Conservation (phyloP, 1,140 invertebrate species). For the Helicoverpa zea region DNA sequence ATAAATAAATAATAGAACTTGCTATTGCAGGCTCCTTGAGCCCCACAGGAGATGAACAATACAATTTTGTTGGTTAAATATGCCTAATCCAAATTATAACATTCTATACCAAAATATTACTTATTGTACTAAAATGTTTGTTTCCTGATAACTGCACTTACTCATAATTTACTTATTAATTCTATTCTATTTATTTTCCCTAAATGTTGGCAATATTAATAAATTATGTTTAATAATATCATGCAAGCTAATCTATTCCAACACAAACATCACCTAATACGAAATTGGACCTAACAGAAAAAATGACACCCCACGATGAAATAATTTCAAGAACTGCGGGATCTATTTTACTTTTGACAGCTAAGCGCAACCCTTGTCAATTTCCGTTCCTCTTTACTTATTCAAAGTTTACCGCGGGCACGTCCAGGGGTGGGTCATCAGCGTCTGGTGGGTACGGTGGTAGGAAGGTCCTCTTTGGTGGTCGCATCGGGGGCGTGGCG, state of each 20-base stretch:
- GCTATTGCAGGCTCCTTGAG: background rate
- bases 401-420: constrained; percentile 71
- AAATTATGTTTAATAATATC: too few relatives aligned
- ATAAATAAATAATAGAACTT: constrained; percentile 36
- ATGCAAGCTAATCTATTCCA: too few relatives aligned
- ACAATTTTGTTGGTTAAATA: background rate
- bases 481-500: constrained; percentile 87
- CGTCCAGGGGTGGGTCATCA: constrained; percentile 80
- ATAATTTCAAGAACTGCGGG: constrained; percentile 17
- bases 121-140: too few relatives aligned
- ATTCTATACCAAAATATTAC: too few relatives aligned
- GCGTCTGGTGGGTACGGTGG: constrained; percentile 88
- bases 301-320: background rate
- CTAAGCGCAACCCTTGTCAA: constrained; percentile 14
- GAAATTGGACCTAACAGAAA: background rate
- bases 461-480: constrained; percentile 89
- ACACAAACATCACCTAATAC: background rate
- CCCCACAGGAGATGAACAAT: background rate
- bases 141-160: too few relatives aligned
- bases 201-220: too few relatives aligned
- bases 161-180: too few relatives aligned
- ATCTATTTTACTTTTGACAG: constrained; percentile 22
- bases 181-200: too few relatives aligned
- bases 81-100: background rate
- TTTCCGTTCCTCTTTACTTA: constrained; percentile 10